Base-by-base conservation (phyloP, 1,140 invertebrate species). In the Andricus grossulariae region DNA sequence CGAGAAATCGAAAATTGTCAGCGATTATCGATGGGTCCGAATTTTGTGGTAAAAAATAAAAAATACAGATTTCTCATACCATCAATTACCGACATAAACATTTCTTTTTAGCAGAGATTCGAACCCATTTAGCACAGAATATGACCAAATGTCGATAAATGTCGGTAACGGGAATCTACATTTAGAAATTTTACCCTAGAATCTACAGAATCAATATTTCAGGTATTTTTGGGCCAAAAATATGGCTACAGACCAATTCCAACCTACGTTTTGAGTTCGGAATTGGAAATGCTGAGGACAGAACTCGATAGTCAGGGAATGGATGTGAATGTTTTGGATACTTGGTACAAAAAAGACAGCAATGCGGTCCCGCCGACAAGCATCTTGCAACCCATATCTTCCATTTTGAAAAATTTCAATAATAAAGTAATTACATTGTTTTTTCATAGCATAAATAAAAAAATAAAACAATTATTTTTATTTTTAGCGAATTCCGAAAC, bases 1-100 rank as follows among this genome's bases (percentile, higher is more conserved):
- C 95, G 97, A 79, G 98, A 99, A 93, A 99, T 99, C 76, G 95
- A 97, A 90, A 99, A 99, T 91, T 99, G 98, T 89, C 98, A 99
- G 90, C 93, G 98, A 16, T 91, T 99, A 0, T 99, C 98, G 0
- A 98, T 99, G 96, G 98, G 98, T 0, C 98, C 98, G 0, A 99
- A 99, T 90, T 99, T 99, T 91, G 98, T 99, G 83, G 96, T 96
- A 90, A 92, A 88, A 86, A 72, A 76, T 55, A 70, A 76, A 71
- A 51, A 16, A 75, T 10, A 45, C 7, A 45, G 39, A 45, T 45
- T 45, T 45, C 39, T 45, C 7, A 10, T 45, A 11, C 10, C 39
- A 45, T 45, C 39, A 11, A 45, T 45, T 45, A 45, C 39, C 39
- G 39, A 45, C 39, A 45, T 11, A 15, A 73, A 74, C 21, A 21